phyloP scores from a whole-genome alignment of 2,888 invertebrate genomes.

The Gortyna flavago region DNA sequence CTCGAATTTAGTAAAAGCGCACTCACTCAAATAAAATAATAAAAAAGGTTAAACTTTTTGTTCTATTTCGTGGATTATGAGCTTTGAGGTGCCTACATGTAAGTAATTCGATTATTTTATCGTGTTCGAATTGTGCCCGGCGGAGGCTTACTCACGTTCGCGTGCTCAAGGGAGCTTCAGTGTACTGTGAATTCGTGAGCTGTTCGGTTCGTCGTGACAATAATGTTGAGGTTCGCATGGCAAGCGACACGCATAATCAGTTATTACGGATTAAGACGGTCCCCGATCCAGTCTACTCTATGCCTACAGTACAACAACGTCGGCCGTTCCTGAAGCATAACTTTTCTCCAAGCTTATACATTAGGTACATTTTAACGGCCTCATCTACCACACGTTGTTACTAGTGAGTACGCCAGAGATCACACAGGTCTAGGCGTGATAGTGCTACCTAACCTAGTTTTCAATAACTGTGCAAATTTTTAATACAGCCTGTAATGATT shows the following conservation, averaged over 20 bases:
- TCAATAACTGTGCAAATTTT: background rate
- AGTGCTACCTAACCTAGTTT: conserved; percentile 1
- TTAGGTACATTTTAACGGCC: background rate
- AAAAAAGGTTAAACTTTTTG: background rate
- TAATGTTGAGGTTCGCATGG: conserved; percentile 40
- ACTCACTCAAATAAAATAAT: conserved; percentile 2
- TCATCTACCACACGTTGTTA: background rate
- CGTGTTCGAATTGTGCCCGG: conserved; percentile 9
- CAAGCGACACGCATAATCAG: conserved; percentile 20
- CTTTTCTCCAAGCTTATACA: background rate
- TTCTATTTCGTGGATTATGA: conserved; percentile 1
- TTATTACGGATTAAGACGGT: background rate
- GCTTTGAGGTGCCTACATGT: background rate
- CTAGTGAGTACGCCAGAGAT: background rate
- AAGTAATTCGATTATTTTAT: conserved; percentile 18
- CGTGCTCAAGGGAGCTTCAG: conserved; percentile 53
- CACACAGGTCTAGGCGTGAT: background rate
- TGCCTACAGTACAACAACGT: background rate
- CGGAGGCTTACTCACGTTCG: conserved; percentile 50
- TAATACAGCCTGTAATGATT: background rate
- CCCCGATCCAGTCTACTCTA: background rate
- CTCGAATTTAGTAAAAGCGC: conserved; percentile 6
- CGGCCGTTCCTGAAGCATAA: background rate
- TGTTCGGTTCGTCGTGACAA: conserved; percentile 10
- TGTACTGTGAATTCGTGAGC: conserved; percentile 43